Evolutionary conservation across 2,797 vertebrate genomes (phyloP).

Genomic region (Novumbra hubbsi): DNA sequence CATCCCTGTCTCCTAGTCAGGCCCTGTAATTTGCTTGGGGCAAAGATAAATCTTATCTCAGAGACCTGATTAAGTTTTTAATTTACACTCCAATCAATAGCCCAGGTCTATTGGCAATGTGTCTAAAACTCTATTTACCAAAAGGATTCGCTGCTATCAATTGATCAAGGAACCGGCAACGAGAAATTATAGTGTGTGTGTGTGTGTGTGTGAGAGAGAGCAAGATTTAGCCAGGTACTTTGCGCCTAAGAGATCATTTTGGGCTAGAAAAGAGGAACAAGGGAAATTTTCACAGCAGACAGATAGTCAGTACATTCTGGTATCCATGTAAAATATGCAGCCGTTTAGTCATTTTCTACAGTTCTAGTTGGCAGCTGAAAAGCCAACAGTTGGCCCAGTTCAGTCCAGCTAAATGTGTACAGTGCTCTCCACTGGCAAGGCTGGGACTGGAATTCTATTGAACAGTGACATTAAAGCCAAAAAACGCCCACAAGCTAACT

Average conservation of each 20-base stretch:
- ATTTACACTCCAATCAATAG: conserved; percentile 99
- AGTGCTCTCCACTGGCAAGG: conserved; percentile 10
- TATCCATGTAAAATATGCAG: conserved; percentile 13
- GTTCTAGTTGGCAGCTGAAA: conserved; percentile 23
- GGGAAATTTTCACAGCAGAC: conserved; percentile 46
- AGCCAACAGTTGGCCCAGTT: conserved; percentile 27
- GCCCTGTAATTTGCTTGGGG: conserved; percentile 78
- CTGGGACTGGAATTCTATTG: conserved; percentile 37
- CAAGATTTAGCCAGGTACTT: conserved; percentile 29
- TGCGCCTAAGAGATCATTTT: conserved; percentile 47
- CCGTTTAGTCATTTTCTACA: conserved; percentile 27
- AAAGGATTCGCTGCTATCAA: conserved; percentile 97
- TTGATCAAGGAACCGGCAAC: conserved; percentile 98
- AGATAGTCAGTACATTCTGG: conserved; percentile 42
- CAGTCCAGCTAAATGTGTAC: conserved; percentile 13
- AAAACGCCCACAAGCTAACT: conserved; percentile 26
- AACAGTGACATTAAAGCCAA: conserved; percentile 20
- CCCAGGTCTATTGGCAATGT: conserved; percentile 99
- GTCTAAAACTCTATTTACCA: conserved; percentile 99
- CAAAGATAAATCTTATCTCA: conserved; percentile 83
- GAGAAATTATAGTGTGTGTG: conserved; percentile 84
- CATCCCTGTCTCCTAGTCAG: conserved; percentile 64
- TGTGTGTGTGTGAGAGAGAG: conserved; percentile 16
- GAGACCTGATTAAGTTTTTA: conserved; percentile 99
- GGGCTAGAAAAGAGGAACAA: conserved; percentile 52